Conservation (phyloP, 2,113 vertebrate genomes). For the Suncus etruscus region DNA sequence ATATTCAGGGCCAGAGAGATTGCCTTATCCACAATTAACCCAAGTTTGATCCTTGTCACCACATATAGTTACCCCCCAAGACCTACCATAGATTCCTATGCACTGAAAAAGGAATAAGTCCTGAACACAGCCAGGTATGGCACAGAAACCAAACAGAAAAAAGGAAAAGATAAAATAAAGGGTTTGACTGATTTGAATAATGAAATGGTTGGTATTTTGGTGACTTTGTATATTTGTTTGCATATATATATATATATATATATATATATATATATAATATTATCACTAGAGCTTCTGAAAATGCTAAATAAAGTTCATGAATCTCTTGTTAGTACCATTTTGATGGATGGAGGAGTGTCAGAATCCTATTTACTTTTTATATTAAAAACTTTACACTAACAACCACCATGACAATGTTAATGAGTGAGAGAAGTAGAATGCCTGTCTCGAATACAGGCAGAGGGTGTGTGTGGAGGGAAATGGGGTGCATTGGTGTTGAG, state of each 20-base stretch:
- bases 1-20: too few species aligned
- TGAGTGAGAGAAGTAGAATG: too few species aligned
- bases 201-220: slow-evolving; percentile 41
- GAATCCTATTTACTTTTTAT: slow-evolving; percentile 15
- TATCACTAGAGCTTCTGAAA: slow-evolving; percentile 64
- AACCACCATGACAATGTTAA: too few species aligned
- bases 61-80: too few species aligned
- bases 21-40: too few species aligned
- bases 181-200: slow-evolving; percentile 54
- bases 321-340: slow-evolving; percentile 12
- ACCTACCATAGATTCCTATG: too few species aligned
- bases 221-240: slow-evolving; percentile 54
- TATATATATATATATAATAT: neutral
- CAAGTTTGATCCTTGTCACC: too few species aligned
- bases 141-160: neutral
- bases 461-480: too few species aligned
- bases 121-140: too few species aligned
- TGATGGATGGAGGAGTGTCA: neutral
- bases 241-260: neutral
- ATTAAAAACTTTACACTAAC: neutral
- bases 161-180: slow-evolving; percentile 56
- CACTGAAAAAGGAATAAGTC: too few species aligned
- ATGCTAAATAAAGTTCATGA: slow-evolving; percentile 48
- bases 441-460: too few species aligned
- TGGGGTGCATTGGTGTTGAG: too few species aligned